Base-by-base conservation (phyloP, 2,113 vertebrate species). In the Psephotus haematonotus region DNA sequence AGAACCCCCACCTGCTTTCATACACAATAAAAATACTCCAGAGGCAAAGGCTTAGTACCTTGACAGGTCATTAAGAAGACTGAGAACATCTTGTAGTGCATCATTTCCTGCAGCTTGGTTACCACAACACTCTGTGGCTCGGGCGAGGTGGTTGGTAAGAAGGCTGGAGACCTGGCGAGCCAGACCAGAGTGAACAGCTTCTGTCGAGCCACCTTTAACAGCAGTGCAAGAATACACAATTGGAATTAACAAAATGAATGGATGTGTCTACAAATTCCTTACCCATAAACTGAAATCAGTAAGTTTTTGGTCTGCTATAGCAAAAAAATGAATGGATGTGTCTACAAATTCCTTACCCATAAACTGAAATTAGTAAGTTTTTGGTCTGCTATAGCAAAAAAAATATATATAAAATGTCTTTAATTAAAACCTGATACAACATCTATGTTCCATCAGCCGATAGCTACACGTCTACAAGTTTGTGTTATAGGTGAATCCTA, bases 51-150 rank as follows among this genome's bases (percentile, higher is more conserved):
- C 5, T 20, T 68, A 43, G 5, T 97, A 99, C 99, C 99, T 99
- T 24, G 99, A 99, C 57, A 99, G 98, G 90, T 99, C 99, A 81
- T 99, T 99, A 47, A 99, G 99, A 53, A 99, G 99, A 93, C 99
- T 99, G 35, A 99, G 99, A 16, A 99, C 99, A 57, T 99, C 99
- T 86, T 99, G 99, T 50, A 99, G 98, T 0, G 99, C 99, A 4
- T 99, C 99, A 25, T 99, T 99, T 17, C 99, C 99, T 10, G 99
- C 99, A 85, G 99, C 99, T 93, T 99, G 99, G 95, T 99, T 99
- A 47, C 99, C 99, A 75, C 99, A 99, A 92, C 99, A 99, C 94
- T 99, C 99, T 0, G 99, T 99, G 6, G 99, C 99, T 78, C 99
- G 98, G 49, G 99, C 99, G 29, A 99, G 98, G 89, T 99, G 99